Conservation (phyloP, 2,113 vertebrate genomes). For the Oryzias javanicus region DNA sequence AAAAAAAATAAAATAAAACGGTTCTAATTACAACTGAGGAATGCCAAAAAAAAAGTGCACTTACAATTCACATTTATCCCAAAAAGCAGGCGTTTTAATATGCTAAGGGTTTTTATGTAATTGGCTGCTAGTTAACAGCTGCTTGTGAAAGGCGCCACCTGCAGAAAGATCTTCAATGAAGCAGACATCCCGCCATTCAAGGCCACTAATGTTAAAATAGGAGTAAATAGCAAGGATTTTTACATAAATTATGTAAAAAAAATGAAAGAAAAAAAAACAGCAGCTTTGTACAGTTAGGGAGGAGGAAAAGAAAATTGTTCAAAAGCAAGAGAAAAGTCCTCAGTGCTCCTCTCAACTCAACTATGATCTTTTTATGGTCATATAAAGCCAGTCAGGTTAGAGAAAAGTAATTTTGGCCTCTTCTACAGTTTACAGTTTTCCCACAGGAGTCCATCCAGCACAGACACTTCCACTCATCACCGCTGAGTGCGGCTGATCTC, state of each 20-base stretch:
- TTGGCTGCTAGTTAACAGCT: neutral
- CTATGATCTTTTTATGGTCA: conserved; percentile 20
- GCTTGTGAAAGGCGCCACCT: neutral
- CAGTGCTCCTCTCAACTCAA: neutral
- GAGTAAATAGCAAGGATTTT: neutral
- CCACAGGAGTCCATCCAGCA: conserved; percentile 31
- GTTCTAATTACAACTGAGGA: no score
- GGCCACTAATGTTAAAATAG: neutral
- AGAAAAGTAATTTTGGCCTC: conserved; percentile 37
- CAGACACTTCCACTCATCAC: conserved; percentile 44
- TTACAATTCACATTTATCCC: no score
- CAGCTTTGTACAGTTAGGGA: neutral
- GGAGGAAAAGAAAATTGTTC: neutral
- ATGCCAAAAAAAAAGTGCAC: no score
- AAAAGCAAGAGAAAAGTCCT: conserved; percentile 6
- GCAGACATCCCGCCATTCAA: neutral
- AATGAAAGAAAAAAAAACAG: neutral
- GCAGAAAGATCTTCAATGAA: neutral
- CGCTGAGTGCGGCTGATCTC: conserved; percentile 30
- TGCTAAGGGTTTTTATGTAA: neutral
- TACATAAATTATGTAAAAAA: neutral
- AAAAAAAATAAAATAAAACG: no score
- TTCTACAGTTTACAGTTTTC: conserved; percentile 35
- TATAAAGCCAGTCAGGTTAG: conserved; percentile 26
- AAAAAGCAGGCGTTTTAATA: no score